Percentiles rank a stretch among this genome's conserved stretches.
Evolutionary conservation across 2,113 vertebrate genomes (phyloP).

Genomic region (Glaucomys volans): DNA sequence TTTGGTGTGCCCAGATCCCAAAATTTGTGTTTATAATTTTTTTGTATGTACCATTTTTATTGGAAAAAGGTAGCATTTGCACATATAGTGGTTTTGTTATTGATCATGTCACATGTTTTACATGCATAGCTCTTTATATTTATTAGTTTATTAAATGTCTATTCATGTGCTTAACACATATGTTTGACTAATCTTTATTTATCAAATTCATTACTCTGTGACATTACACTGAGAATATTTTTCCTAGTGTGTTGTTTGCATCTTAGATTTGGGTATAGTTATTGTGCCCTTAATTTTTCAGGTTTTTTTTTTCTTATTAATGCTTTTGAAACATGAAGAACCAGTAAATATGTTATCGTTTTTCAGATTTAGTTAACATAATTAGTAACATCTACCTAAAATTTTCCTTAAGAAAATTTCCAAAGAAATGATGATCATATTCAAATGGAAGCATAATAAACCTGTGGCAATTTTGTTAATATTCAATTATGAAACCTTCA

Average conservation of each 20-base stretch:
- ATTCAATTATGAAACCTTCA: not conserved
- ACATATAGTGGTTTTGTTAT: not conserved
- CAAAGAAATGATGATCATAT: not conserved
- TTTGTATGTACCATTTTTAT: not conserved
- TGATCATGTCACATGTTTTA: not conserved
- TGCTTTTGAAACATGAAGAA: not conserved
- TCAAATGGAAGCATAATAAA: not conserved
- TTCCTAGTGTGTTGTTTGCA: not conserved
- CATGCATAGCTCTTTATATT: not conserved
- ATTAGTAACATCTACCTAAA: not conserved
- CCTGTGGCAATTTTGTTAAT: not conserved
- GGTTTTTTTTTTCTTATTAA: not conserved
- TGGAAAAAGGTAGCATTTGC: not conserved
- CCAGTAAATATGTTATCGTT: not conserved
- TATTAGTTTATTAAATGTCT: not conserved
- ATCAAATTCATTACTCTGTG: not conserved
- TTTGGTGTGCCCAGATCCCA: not conserved
- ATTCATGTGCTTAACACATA: not conserved
- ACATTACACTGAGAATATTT: not conserved
- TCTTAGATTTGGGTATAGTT: not conserved
- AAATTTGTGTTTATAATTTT: not conserved
- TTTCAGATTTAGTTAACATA: not conserved
- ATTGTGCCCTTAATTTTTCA: not conserved
- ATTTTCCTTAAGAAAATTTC: not conserved
- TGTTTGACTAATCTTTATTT: not conserved